phyloP scores from a whole-genome alignment of 2,113 vertebrate species.

The Sminthopsis crassicaudata region DNA sequence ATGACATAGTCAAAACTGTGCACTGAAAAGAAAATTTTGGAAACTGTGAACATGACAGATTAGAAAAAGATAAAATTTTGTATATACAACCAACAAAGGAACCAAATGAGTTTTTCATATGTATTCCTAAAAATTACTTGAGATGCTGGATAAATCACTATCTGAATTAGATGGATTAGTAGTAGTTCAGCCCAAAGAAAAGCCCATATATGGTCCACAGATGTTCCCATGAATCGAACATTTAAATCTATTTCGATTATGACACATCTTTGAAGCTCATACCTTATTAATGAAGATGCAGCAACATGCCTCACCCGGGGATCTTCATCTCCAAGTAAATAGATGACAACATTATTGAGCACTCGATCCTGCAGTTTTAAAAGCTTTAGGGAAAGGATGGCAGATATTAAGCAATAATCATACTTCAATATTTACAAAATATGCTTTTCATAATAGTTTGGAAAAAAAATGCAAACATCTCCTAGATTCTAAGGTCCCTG shows the following conservation, averaged over 20 bases:
- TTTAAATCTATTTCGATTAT: neutral
- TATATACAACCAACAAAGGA: neutral
- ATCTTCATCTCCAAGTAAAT: constrained; percentile 95
- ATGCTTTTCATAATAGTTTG: neutral
- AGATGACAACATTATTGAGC: constrained; percentile 90
- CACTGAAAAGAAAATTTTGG: neutral
- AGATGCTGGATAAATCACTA: neutral
- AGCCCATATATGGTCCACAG: neutral
- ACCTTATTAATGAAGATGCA: constrained; percentile 91
- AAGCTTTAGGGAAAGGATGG: constrained; percentile 80
- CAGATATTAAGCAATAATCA: neutral
- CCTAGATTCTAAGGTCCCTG: neutral
- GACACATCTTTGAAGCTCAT: constrained; percentile 6
- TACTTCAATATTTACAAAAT: neutral
- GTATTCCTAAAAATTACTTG: neutral
- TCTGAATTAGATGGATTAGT: neutral
- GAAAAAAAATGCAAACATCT: too few relatives aligned
- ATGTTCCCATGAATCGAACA: neutral
- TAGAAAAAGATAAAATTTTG: neutral
- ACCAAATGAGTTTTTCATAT: neutral
- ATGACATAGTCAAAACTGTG: neutral
- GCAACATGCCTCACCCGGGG: constrained; percentile 94
- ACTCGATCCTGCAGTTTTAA: constrained; percentile 94
- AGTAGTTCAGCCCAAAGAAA: neutral
- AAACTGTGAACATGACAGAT: neutral